Evolutionary conservation across 2,797 vertebrate genomes (phyloP), one percentile per base, ranked within the genome.

Genomic region (Acanthurus tractus): DNA sequence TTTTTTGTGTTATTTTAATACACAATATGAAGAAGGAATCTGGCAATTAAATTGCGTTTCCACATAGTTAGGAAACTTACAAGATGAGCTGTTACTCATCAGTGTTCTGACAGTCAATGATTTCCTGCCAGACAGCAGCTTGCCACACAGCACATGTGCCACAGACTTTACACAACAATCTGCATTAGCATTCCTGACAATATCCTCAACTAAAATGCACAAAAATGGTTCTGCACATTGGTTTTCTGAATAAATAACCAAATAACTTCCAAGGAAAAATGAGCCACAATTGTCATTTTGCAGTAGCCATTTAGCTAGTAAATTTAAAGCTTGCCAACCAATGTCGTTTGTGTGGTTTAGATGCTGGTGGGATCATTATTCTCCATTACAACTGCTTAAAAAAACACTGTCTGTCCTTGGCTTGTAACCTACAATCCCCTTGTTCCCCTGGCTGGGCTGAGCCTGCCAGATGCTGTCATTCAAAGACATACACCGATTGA

Each of bases 351-450:
- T 34, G 55, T 8, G 11, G 14, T 40, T 22, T 22, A 22, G 40
- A 20, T 18, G 62, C 22, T 9, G 50, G 50, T 50, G 18, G 66
- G 40, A 45, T 34, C 40, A 13, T 45, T 65, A 23, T 14, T 49
- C n/a, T 55, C 50, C n/a, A 46, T 18, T 22, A 50, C 42, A 25
- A 18, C 34, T 20, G 11, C 46, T 64, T 49, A 34, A 69, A 20
- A 42, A 63, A 70, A 46, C 3, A 2, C 9, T 48, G 10, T 15
- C 36, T 45, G 44, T 50, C 50, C 8, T 65, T 25, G 13, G 65
- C 34, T 64, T 64, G 23, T 57, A 44, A 63, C 22, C 15, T 36
- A 57, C 52, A 53, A 15, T 25, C 48, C 40, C 53, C 46, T 46
- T 3, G 20, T 10, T 25, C n/a, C 38, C 25, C 45, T 36, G 48